Evolutionary conservation across 2,888 invertebrate species (phyloP).

Genomic region (Eristalis intricaria): DNA sequence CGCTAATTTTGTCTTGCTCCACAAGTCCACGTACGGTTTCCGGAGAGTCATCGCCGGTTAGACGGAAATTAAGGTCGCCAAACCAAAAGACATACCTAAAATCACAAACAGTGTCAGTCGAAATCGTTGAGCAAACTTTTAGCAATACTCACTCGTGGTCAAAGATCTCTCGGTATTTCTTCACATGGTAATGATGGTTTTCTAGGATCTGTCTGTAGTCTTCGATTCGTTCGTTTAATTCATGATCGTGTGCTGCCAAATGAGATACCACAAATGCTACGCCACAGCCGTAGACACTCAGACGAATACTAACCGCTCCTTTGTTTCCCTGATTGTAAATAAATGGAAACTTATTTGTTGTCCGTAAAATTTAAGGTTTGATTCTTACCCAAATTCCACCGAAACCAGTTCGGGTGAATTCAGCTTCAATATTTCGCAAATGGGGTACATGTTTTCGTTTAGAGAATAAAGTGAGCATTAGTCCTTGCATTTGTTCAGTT

Average conservation of each 20-base stretch:
- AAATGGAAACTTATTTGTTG: slow-evolving; percentile 53
- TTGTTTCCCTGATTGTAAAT: slow-evolving; percentile 90
- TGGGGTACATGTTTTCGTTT: slow-evolving; percentile 90
- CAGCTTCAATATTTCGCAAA: slow-evolving; percentile 91
- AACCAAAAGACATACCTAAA: slow-evolving; percentile 94
- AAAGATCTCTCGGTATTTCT: slow-evolving; percentile 90
- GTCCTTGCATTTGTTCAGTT: slow-evolving; percentile 91
- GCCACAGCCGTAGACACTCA: slow-evolving; percentile 94
- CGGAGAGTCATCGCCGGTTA: slow-evolving; percentile 85
- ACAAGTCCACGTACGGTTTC: slow-evolving; percentile 87
- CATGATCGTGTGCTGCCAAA: slow-evolving; percentile 93
- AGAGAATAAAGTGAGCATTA: slow-evolving; percentile 90
- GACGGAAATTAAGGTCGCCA: slow-evolving; percentile 94
- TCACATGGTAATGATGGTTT: slow-evolving; percentile 89
- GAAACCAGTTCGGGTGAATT: slow-evolving; percentile 94
- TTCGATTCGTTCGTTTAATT: slow-evolving; percentile 90
- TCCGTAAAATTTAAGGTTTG: background rate
- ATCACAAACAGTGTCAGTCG: slow-evolving; percentile 60
- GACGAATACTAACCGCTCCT: slow-evolving; percentile 94
- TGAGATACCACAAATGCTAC: slow-evolving; percentile 95
- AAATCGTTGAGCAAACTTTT: background rate
- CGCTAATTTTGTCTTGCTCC: slow-evolving; percentile 85
- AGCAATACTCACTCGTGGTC: slow-evolving; percentile 91
- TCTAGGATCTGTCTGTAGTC: slow-evolving; percentile 94
- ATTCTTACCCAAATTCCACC: slow-evolving; percentile 94